Base-by-base conservation (phyloP, 2,113 vertebrate genomes). In the Thunnus thynnus region DNA sequence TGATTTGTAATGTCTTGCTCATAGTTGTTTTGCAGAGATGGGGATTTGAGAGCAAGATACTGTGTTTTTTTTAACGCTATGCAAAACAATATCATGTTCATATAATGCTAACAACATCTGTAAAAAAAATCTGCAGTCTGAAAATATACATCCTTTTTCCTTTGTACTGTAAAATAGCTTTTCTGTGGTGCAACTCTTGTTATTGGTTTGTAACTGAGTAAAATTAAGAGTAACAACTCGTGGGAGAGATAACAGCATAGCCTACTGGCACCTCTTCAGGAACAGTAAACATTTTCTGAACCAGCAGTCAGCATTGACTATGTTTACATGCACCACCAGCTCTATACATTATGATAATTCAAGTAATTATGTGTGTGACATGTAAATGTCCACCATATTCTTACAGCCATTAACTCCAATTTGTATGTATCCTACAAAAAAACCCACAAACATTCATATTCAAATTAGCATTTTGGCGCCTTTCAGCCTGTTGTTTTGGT, bases 71-170 rank as follows among this genome's bases (percentile, higher is more conserved):
- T 82, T 68, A 71, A 80, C 55, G 44, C 70, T 90, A 69, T 86
- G 88, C 89, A 90, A 93, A 91, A 94, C 85, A 89, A 86, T 76
- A 90, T 62, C 78, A 87, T 89, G 66, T 86, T 87, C 77, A 89
- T 91, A 74, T 81, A 87, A 90, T 85, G 92, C 90, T 30, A 86
- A 84, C 78, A 87, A 91, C 85, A 92, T 93, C 86, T 48, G 91
- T 93, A 94, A 94, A 95, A 94, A 94, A 95, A 91, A 83, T 84
- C 86, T 93, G 92, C 93, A 90, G 83, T 93, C 90, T 93, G 90
- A 95, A 95, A 95, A 95, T 94, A 95, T 95, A 95, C 94, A 95
- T 92, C 92, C 93, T 90, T 90, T 91, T 91, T 90, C 90, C 89
- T 93, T 89, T 91, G 78, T 89, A 93, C 90, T 86, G 92, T 93